Base-by-base conservation (phyloP, 1,140 invertebrate genomes). In the Bombus affinis region DNA sequence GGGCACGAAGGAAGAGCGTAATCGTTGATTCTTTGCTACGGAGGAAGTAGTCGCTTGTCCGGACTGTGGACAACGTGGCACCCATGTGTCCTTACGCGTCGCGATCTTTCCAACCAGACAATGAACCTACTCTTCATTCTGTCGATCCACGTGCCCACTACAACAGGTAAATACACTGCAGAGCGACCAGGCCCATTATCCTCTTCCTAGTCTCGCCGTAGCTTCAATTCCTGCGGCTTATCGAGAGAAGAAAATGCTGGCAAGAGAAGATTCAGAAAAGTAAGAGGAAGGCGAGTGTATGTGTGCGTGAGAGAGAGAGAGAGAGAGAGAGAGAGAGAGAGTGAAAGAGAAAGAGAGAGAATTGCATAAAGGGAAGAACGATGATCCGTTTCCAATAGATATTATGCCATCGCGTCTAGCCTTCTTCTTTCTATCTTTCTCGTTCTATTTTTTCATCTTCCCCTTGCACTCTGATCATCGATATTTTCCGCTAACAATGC, bases 111-210 rank as follows among this genome's bases (percentile, higher is more conserved):
- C 53, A 32, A 42, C 57, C 84, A 88, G 85, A 92, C 91, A 92
- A 92, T 92, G 91, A 92, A 83, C 86, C 90, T 89, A 92, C 89
- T 91, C 86, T 89, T 92, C 88, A 92, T 91, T 80, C 89, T 90
- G 90, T 92, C 91, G 89, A 92, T 92, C 88, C 87, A 86, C 83
- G 72, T 88, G 83, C 85, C 86, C 62, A 57, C 89, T 84, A 53
- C 72, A 89, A 85, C 74, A 83, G 66, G 86, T 85, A 87, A 91
- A 88, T 89, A 84, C 83, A 89, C 79, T 75, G 73, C 81, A 57
- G n/a, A 75, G 73, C 70, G 74, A 80, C 47, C 81, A 75, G 59
- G 44, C 62, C 86, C 87, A 91, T 91, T 92, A 90, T 90, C 81
- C 79, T 87, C 82, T 86, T 87, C 73, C 81, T 87, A 83, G 80